These are phyloP conservation scores for Phoxinus dragarum DNA, from an alignment of 2,797 vertebrate genomes.

Conservation along the genomic window DNA sequence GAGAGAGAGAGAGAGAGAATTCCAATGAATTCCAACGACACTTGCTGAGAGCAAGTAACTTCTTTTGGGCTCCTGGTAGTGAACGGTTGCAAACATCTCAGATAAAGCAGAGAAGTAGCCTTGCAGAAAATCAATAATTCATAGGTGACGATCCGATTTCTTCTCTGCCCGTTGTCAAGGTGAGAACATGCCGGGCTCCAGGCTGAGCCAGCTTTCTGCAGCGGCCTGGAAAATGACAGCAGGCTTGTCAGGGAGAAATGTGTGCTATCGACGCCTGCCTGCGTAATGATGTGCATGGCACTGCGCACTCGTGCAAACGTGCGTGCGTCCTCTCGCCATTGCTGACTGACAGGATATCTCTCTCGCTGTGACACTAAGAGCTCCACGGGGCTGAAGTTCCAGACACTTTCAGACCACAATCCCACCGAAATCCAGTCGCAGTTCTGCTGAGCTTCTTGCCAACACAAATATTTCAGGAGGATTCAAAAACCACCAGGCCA, in stretches of 20 bases:
- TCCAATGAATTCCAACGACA: constrained; percentile 84
- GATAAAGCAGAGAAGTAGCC: constrained; percentile 58
- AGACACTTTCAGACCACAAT: constrained; percentile 16
- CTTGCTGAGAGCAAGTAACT: constrained; percentile 40
- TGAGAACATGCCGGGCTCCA: constrained; percentile 47
- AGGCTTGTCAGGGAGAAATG: constrained; percentile 51
- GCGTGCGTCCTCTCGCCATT: neutral
- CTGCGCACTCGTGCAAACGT: constrained; percentile 14
- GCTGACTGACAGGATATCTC: constrained; percentile 56
- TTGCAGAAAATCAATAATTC: constrained; percentile 70
- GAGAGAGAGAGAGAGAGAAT: constrained; percentile 21
- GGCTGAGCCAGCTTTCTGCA: constrained; percentile 49
- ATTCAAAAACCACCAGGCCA: constrained; percentile 41
- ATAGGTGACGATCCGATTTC: constrained; percentile 66
- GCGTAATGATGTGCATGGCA: constrained; percentile 55
- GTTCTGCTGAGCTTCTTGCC: neutral
- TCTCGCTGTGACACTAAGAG: constrained; percentile 60
- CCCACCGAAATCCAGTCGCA: neutral
- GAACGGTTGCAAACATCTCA: constrained; percentile 54
- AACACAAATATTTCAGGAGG: constrained; percentile 11
- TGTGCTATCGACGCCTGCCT: constrained; percentile 44
- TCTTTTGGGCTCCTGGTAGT: constrained; percentile 27
- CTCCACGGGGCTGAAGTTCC: constrained; percentile 39
- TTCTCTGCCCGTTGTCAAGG: constrained; percentile 59
- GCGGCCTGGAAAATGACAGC: constrained; percentile 43